Base-by-base conservation (phyloP, 2,888 invertebrate species). In the Hesperia comma region DNA sequence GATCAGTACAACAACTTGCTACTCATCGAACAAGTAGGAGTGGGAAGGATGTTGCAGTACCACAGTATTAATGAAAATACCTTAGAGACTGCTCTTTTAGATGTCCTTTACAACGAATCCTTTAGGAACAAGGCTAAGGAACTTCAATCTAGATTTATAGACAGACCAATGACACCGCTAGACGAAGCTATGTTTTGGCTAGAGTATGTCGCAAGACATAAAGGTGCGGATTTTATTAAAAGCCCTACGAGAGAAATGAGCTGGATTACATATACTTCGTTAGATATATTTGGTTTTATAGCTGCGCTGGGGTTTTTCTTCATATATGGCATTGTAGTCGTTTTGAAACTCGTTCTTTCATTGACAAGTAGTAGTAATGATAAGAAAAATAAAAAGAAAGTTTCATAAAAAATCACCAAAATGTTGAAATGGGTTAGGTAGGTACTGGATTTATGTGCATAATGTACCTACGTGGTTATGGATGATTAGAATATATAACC, bases 111-210 rank as follows among this genome's bases (percentile, higher is more conserved):
- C 14, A 81, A 93, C 73, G 79, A 83, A 14, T 72, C 79, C 0
- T 91, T 83, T 69, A 79, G 69, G 43, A 74, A 69, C 1, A 89
- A 81, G 37, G 87, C 93, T 0, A 79, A 86, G 68, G 76, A 80
- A 67, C 76, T 93, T 26, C 92, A 94, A 0, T 71, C 70, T 10
- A 80, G 93, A 17, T 94, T 93, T 72, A 89, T 86, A 70, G 94
- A 94, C 76, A 88, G 94, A 53, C 94, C 94, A 0, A 74, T 92
- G 79, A 84, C 78, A 21, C 86, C 93, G 0, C 77, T 89, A 41
- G 88, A 94, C 62, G 91, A 87, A 0, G 93, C 93, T 0, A 79
- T 93, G 64, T 94, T 81, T 74, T 94, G 94, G 94, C 86, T 93
- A 2, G 93, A 94, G 68, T 94, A 94, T 74, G 89, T 94, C 0